Evolutionary conservation across 1,140 invertebrate genomes (phyloP), one percentile per base, ranked within the genome.

Genomic region (Pseudomyrmex concolor): DNA sequence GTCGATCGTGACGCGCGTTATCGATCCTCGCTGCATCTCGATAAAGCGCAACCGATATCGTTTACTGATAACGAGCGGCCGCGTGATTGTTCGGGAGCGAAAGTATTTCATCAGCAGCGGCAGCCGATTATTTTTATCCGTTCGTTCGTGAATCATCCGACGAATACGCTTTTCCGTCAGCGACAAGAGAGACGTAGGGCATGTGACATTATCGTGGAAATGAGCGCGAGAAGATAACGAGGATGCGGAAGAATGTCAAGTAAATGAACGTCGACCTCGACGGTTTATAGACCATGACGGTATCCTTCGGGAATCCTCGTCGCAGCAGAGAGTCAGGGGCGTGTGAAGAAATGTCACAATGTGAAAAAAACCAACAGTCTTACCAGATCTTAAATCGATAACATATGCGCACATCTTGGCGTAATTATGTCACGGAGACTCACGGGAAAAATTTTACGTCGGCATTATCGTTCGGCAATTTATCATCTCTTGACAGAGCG

Each of bases 241-340:
- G 81, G 66, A 48, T 22, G 19, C 34, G 71, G 60, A 84, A 63
- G 82, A 89, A 87, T 89, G 88, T 89, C 88, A 89, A 74, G 68
- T 73, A 85, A 89, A 89, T 85, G 68, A 86, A 86, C 67, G 73
- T 54, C 57, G n/a, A 77, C 17, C 43, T 55, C 12, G 17, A 4
- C 72, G 50, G 34, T 72, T 84, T 84, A 80, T 73, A 57, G 54
- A 70, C 25, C 55, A 34, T n/a, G 50, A 78, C 60, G 12, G 12
- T 17, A 59, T 78, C 68, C 86, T 71, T 51, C 17, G 54, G 67
- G 71, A 83, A 22, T 62, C 22, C 48, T 78, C 25, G 25, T 25
- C 25, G 22, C n/a, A n/a, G 25, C 19, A 19, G 7, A 25, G 19
- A 78, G 7, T 25, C 48, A n/a, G 15, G 12, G 9, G 0, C 34